Evolutionary conservation across 2,797 vertebrate genomes (phyloP).

Genomic region (Euthynnus affinis): DNA sequence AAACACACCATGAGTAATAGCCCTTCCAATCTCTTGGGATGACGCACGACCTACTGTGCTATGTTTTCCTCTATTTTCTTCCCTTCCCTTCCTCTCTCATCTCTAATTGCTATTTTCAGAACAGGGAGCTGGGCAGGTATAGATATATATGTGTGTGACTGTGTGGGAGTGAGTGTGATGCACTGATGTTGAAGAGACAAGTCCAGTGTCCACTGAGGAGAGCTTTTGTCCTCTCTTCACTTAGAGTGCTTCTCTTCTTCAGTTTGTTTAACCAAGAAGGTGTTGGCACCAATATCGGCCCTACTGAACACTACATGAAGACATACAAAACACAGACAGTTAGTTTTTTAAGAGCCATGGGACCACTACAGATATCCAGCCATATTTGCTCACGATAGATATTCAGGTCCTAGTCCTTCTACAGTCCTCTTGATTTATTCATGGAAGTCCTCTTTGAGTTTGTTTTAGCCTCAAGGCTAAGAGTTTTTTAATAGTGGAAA

Average conservation of each 20-base stretch:
- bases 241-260: conserved; percentile 33
- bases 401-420: conserved; percentile 48
- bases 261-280: conserved; percentile 41
- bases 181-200: conserved; percentile 41
- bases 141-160: conserved; percentile 26
- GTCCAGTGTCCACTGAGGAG: conserved; percentile 53
- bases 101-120: conserved; percentile 74
- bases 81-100: conserved; percentile 36
- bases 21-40: conserved; percentile 68
- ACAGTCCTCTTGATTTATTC: conserved; percentile 68
- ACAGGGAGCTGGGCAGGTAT: conserved; percentile 44
- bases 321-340: conserved; percentile 26
- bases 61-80: conserved; percentile 49
- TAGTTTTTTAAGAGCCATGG: conserved; percentile 14
- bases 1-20: conserved; percentile 72
- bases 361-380: conserved; percentile 29
- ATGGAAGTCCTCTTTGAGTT: conserved; percentile 41
- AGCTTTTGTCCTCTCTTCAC: conserved; percentile 43
- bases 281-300: conserved; percentile 10
- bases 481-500: conserved; percentile 19
- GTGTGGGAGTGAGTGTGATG: conserved; percentile 64
- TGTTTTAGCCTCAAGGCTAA: conserved; percentile 42
- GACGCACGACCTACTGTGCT: conserved; percentile 62
- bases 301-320: conserved; percentile 11
- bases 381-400: conserved; percentile 50